Percentiles rank a stretch among this genome's conserved stretches.
phyloP scores from a whole-genome alignment of 2,113 vertebrate species.

The Micromys minutus region DNA sequence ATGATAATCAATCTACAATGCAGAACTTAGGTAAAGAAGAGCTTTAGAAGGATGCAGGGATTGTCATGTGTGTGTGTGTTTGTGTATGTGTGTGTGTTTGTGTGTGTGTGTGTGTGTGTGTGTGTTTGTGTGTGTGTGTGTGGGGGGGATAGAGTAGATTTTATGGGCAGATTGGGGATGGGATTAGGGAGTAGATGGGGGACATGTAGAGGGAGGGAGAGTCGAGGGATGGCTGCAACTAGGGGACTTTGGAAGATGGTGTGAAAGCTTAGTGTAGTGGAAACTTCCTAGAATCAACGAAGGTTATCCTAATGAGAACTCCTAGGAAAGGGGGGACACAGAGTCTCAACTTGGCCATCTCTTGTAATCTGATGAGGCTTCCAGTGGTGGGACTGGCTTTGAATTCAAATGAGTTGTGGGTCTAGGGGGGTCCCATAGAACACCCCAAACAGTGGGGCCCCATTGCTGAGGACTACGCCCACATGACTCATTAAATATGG shows the following conservation, averaged over 20 bases:
- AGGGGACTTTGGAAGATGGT: neutral
- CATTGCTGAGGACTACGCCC: neutral
- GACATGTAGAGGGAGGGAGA: neutral
- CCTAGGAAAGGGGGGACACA: neutral
- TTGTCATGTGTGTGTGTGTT: too few species aligned
- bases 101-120: too few species aligned
- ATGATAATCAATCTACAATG: neutral
- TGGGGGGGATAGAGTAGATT: neutral
- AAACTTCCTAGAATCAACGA: neutral
- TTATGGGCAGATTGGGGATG: neutral
- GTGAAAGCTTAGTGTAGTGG: neutral
- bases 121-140: too few species aligned
- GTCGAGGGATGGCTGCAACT: neutral
- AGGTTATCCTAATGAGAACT: neutral
- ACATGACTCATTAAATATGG: neutral
- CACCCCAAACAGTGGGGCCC: neutral
- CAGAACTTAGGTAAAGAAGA: neutral
- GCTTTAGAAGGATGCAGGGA: neutral
- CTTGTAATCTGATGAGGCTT: neutral
- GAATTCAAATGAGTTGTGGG: neutral
- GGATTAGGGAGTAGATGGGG: neutral
- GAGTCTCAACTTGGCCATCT: neutral
- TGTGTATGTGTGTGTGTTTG: too few species aligned
- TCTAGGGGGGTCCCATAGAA: neutral
- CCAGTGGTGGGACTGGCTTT: neutral